A percentile compares a stretch with the other conserved stretches of the same genome.
Evolutionary conservation across 1,140 invertebrate species (phyloP).

Genomic region (Grapholita molesta): DNA sequence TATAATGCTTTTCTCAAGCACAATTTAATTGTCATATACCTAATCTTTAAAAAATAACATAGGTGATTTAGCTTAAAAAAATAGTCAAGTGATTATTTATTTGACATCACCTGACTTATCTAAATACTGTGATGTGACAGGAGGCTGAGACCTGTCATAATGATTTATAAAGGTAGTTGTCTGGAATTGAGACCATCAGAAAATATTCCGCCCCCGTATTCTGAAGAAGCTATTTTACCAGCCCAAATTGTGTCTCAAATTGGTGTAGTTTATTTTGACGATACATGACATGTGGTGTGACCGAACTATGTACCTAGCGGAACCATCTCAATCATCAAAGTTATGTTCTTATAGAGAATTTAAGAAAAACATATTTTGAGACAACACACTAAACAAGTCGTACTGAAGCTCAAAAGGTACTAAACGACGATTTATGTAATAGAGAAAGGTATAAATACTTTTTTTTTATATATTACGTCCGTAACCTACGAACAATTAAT

Average conservation of each 20-base stretch:
- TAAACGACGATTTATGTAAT: no score
- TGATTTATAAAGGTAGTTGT: neutral
- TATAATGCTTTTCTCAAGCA: no score
- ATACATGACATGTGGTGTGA: neutral
- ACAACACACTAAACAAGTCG: no score
- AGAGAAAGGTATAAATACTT: no score
- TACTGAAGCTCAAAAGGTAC: no score
- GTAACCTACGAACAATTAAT: no score
- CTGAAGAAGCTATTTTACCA: neutral
- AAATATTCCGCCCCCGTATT: neutral
- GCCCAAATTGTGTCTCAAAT: neutral
- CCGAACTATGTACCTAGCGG: neutral
- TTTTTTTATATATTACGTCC: no score
- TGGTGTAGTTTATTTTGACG: neutral
- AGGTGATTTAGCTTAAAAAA: no score
- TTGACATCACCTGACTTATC: neutral
- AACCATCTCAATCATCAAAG: neutral
- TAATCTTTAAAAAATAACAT: no score
- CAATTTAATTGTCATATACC: no score
- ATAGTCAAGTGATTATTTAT: no score
- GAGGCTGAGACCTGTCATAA: neutral
- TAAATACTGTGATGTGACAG: neutral
- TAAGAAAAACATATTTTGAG: no score
- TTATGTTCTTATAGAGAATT: neutral
- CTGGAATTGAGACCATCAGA: neutral